phyloP scores from a whole-genome alignment of 2,113 vertebrate species.

The Nesogale talazaci region DNA sequence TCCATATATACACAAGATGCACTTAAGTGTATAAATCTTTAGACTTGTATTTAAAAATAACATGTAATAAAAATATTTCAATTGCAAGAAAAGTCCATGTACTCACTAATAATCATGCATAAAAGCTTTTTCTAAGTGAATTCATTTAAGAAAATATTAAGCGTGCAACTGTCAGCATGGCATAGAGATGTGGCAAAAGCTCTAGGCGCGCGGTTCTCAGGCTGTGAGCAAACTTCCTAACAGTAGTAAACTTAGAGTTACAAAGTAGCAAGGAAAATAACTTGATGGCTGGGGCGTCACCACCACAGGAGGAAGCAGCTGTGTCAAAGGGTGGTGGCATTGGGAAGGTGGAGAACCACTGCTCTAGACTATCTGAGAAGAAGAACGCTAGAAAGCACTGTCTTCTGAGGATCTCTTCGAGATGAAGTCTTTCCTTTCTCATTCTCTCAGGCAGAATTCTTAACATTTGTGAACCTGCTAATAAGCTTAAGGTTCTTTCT shows the following conservation, averaged over 20 bases:
- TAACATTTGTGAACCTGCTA: slow-evolving; percentile 4
- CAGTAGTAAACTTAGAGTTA: too few relatives aligned
- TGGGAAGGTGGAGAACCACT: too few relatives aligned
- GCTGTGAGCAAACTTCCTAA: too few relatives aligned
- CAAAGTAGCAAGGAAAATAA: too few relatives aligned
- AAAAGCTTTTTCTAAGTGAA: not conserved
- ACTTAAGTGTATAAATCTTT: slow-evolving; percentile 22
- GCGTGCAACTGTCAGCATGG: not conserved
- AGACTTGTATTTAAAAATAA: slow-evolving; percentile 14
- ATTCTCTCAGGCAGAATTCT: slow-evolving; percentile 24
- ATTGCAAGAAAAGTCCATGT: slow-evolving; percentile 36
- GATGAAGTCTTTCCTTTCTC: not conserved
- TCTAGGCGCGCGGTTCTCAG: not conserved
- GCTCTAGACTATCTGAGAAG: not conserved
- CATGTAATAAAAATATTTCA: not conserved
- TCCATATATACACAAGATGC: not conserved
- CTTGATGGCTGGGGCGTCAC: too few relatives aligned
- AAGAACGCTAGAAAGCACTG: slow-evolving; percentile 34
- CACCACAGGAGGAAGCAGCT: too few relatives aligned
- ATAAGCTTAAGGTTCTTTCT: not conserved
- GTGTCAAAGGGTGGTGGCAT: too few relatives aligned
- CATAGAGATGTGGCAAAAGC: slow-evolving; percentile 10
- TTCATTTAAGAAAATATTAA: not conserved
- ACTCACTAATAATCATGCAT: slow-evolving; percentile 28
- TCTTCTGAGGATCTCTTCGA: not conserved